Evolutionary conservation across 2,888 invertebrate species (phyloP), one percentile per base, ranked within the genome.

Genomic region (Ferdinandea cuprea): DNA sequence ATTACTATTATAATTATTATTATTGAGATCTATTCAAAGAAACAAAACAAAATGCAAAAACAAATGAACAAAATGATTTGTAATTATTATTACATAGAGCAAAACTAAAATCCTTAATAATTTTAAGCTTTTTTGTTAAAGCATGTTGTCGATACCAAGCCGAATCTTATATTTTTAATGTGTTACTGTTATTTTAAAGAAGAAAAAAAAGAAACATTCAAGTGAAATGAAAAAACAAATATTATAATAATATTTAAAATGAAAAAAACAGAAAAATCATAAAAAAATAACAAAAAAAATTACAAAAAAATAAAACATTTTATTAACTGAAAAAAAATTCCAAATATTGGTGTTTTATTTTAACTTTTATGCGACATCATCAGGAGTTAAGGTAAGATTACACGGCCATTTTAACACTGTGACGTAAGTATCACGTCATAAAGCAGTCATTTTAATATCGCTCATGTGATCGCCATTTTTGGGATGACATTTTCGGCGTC

Each of bases 91-190:
- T 80, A 74, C 58, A 80, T 80, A 80, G 80, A 80, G 80, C 80
- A 76, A 72, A 80, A 80, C 76, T 80, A 80, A 80, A 76, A 85
- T 74, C 73, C 76, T 85, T 85, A 78, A 77, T 85, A 80, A 68
- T 85, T 85, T 79, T 71, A 85, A 85, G 80, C 76, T 85, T 85
- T 85, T 85, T 80, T 80, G 79, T 85, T 80, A 80, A 85, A 85
- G 85, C 85, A 80, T 76, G 78, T 85, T 85, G 85, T 85, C 85
- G 85, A 85, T 85, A 85, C 84, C 85, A 85, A 85, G 85, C 85
- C 85, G 85, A 85, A 85, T 69, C 85, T 85, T 80, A 85, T 85
- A 77, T 85, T 80, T 80, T 80, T 81, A 78, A 85, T 85, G 80
- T 85, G 85, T 85, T 85, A 85, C 73, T 85, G 85, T 85, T 85